These are phyloP conservation scores for Turritopsis dohrnii DNA, from an alignment of 30 jellyfish, hydroid and myxozoan species.

Conservation along the genomic window DNA sequence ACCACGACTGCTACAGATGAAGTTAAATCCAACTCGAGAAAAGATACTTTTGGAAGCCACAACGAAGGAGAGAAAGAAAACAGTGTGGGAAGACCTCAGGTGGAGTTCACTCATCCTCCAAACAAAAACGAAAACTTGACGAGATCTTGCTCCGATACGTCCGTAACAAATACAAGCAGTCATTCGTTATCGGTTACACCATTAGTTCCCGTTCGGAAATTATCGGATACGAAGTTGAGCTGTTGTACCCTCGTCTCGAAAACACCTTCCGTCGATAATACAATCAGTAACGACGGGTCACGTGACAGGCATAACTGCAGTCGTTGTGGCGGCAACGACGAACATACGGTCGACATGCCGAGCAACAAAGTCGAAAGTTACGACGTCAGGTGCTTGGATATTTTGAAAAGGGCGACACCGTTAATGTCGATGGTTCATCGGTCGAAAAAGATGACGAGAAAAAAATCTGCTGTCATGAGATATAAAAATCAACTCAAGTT, in stretches of 20 bases:
- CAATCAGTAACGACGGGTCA: neutral
- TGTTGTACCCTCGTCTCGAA: neutral
- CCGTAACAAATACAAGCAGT: neutral
- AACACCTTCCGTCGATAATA: neutral
- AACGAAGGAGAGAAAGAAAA: neutral
- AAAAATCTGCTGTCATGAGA: neutral
- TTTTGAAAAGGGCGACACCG: neutral
- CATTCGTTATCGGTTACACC: neutral
- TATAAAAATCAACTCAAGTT: neutral
- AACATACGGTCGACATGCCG: neutral
- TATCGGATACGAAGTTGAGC: neutral
- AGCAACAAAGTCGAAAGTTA: neutral
- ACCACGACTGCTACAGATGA: neutral
- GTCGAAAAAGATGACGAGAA: neutral
- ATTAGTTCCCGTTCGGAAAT: neutral
- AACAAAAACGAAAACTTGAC: neutral
- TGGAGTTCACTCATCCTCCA: neutral
- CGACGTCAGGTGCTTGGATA: neutral
- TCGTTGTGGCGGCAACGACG: neutral
- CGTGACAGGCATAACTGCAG: neutral
- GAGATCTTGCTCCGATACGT: neutral
- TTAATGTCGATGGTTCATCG: neutral
- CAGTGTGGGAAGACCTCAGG: neutral
- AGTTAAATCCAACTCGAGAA: neutral
- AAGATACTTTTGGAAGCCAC: neutral